phyloP scores from a whole-genome alignment of 2,888 invertebrate genomes.

The Choreutis nemorana region DNA sequence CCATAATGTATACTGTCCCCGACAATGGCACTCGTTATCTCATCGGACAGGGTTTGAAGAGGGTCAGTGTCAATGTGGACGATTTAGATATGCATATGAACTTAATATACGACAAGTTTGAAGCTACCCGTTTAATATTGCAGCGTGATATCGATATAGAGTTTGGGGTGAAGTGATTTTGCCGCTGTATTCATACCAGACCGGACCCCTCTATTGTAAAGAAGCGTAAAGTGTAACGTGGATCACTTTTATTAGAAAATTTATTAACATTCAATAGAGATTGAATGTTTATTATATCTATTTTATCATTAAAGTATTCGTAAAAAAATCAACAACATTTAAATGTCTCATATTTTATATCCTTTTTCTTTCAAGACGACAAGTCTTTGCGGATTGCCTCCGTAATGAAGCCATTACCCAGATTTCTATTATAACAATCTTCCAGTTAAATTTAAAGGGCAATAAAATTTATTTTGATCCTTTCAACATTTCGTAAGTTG shows the following conservation, averaged over 20 bases:
- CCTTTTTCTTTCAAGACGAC: no score
- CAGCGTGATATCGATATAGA: constrained; percentile 39
- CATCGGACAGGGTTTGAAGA: constrained; percentile 20
- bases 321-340: no score
- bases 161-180: constrained; percentile 42
- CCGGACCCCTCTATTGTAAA: constrained; percentile 25
- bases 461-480: no score
- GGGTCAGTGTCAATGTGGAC: constrained; percentile 30
- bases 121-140: constrained; percentile 37
- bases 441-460: no score
- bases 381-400: no score
- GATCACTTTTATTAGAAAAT: constrained; percentile 20
- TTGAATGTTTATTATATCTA: no score
- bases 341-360: no score
- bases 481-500: no score
- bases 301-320: no score
- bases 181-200: constrained; percentile 26
- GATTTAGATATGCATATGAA: constrained; percentile 35
- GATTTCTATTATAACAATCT: no score
- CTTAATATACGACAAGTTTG: constrained; percentile 19
- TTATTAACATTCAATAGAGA: no score
- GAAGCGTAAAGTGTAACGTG: constrained; percentile 35
- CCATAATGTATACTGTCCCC: constrained; percentile 14
- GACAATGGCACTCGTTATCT: constrained; percentile 18
- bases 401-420: no score